A percentile compares a stretch with the other conserved stretches of the same genome.
Conservation (phyloP, 2,113 vertebrate genomes). For the Xenus cinereus region DNA sequence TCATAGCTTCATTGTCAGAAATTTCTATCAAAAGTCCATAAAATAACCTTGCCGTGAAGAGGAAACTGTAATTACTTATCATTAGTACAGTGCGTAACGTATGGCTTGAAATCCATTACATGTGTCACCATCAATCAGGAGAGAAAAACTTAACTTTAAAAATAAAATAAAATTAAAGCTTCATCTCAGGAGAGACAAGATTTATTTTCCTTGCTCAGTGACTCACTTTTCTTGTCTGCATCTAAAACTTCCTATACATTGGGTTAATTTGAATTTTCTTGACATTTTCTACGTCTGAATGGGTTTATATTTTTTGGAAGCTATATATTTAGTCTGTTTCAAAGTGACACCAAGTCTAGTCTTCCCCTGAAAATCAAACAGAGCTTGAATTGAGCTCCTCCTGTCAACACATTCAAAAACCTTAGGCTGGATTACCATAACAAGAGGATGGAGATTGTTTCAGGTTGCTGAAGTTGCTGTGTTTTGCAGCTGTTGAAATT, state of each 20-base stretch:
- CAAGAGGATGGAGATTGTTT: not conserved
- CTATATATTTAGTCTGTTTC: not conserved
- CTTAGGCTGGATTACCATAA: not conserved
- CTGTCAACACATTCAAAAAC: not conserved
- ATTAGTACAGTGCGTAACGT: slow-evolving; percentile 35
- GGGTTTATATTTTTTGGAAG: not conserved
- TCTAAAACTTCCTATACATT: not conserved
- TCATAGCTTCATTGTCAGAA: slow-evolving; percentile 20
- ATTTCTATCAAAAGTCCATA: slow-evolving; percentile 42
- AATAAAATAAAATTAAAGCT: slow-evolving; percentile 18
- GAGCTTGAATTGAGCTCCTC: not conserved
- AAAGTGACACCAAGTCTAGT: not conserved
- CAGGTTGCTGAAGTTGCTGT: not conserved
- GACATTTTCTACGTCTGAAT: not conserved
- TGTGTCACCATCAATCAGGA: slow-evolving; percentile 21
- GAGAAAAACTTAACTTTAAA: slow-evolving; percentile 15
- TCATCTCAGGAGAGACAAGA: not conserved
- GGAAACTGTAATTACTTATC: slow-evolving; percentile 53
- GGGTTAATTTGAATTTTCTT: not conserved
- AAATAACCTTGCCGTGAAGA: slow-evolving; percentile 46
- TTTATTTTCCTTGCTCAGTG: not conserved
- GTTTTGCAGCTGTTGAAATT: not conserved
- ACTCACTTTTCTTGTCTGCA: not conserved
- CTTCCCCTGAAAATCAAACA: not conserved
- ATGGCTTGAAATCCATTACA: slow-evolving; percentile 29